These are phyloP conservation scores for Oreochromis niloticus DNA, from an alignment of 2,113 vertebrate genomes.

Conservation along the genomic window DNA sequence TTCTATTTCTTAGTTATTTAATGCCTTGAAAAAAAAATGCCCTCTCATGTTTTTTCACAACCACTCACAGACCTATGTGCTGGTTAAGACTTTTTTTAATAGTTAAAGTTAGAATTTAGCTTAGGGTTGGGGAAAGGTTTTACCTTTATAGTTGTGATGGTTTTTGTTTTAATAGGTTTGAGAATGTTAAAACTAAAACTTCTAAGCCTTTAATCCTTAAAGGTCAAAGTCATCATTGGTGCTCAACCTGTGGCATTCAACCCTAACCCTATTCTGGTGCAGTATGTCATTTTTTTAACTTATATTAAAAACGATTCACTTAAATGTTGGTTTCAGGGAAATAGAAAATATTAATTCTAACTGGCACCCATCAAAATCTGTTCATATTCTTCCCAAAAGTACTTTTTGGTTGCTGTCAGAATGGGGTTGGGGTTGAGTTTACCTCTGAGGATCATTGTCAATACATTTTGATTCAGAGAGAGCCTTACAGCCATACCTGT, in stretches of 20 bases:
- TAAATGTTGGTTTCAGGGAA: neutral
- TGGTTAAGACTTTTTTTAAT: neutral
- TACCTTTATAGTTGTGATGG: neutral
- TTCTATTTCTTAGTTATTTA: neutral
- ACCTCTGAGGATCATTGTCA: neutral
- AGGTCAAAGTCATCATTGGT: neutral
- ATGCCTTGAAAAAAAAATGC: neutral
- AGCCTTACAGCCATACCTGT: neutral
- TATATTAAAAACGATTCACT: neutral
- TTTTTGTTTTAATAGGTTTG: neutral
- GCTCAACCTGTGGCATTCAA: neutral
- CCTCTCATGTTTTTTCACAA: neutral
- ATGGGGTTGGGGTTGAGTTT: neutral
- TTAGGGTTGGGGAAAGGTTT: neutral
- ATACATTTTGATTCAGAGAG: neutral
- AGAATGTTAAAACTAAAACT: neutral
- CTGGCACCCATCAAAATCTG: neutral
- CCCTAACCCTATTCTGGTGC: neutral
- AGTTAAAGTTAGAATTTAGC: neutral
- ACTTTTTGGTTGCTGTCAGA: neutral
- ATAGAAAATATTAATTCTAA: neutral
- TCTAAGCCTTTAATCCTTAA: accelerated
- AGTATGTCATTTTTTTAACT: neutral
- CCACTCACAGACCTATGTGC: neutral
- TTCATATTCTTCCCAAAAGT: neutral